A percentile compares a stretch with the other conserved stretches of the same genome.
These are phyloP conservation scores for Atethmia centrago DNA, from an alignment of 2,888 invertebrate species.

Conservation along the genomic window DNA sequence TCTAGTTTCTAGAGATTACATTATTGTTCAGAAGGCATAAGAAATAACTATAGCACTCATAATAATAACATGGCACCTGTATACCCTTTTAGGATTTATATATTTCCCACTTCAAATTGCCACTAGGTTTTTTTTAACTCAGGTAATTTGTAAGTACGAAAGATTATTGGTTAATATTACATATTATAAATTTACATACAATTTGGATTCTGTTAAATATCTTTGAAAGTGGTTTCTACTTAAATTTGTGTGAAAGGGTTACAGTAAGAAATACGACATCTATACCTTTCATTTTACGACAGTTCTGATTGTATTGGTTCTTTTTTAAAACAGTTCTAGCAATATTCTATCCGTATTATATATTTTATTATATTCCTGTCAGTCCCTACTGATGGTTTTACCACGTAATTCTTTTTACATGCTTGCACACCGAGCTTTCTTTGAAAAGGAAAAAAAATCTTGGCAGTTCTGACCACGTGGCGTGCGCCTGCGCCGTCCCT, in stretches of 20 bases:
- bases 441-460: no score
- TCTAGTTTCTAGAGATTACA: constrained; percentile 45
- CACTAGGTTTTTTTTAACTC: neutral
- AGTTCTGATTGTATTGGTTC: constrained; percentile 50
- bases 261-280: constrained; percentile 1
- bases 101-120: neutral
- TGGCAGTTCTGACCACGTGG: no score
- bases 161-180: neutral
- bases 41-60: constrained; percentile 25
- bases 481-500: no score
- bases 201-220: constrained; percentile 15
- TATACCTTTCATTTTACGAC: constrained; percentile 1
- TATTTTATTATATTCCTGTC: constrained; percentile 34
- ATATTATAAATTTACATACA: neutral
- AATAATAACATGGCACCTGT: constrained; percentile 21
- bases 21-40: constrained; percentile 50
- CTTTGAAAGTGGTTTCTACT: constrained; percentile 28
- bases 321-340: constrained; percentile 48
- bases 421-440: no score
- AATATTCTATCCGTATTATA: constrained; percentile 33
- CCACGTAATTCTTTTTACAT: neutral
- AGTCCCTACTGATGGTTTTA: constrained; percentile 40
- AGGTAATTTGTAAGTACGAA: neutral
- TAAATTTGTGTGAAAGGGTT: constrained; percentile 19
- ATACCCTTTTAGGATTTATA: constrained; percentile 29